These are phyloP conservation scores for Remorina albescens DNA, from an alignment of 2,797 vertebrate species.

Conservation along the genomic window DNA sequence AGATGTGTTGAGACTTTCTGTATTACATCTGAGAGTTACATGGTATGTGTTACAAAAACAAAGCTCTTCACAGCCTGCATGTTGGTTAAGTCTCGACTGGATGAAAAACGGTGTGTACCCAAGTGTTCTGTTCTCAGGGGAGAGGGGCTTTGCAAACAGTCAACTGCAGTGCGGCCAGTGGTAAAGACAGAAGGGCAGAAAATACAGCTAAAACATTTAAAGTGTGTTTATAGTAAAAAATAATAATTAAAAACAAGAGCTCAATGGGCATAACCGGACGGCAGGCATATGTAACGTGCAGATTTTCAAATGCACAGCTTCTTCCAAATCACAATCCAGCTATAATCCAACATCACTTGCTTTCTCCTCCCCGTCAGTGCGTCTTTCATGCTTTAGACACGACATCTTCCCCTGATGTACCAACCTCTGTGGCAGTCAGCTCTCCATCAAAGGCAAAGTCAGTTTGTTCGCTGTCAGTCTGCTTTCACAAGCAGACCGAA, in stretches of 20 bases:
- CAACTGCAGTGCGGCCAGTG: neutral
- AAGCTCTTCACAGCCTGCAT: neutral
- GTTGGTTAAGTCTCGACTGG: neutral
- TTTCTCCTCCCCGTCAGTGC: neutral
- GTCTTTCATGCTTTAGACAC: conserved; percentile 31
- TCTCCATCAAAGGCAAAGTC: conserved; percentile 95
- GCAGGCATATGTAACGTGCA: conserved; percentile 38
- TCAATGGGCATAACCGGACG: conserved; percentile 9
- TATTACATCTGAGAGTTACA: too few species aligned
- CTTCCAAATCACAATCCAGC: neutral
- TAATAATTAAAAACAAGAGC: neutral
- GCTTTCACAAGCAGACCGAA: conserved; percentile 77
- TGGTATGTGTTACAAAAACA: too few species aligned
- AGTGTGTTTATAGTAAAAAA: neutral
- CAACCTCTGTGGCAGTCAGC: conserved; percentile 96
- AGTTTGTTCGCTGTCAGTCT: conserved; percentile 98
- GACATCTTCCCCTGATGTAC: conserved; percentile 64
- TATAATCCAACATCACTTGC: neutral
- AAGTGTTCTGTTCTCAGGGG: too few species aligned
- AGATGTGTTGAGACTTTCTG: too few species aligned
- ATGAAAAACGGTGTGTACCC: neutral
- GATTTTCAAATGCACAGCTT: conserved; percentile 2
- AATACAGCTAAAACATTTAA: neutral
- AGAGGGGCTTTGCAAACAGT: neutral
- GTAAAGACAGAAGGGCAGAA: neutral